Base-by-base conservation (phyloP, 2,888 invertebrate species). In the Xanthorhoe designata region DNA sequence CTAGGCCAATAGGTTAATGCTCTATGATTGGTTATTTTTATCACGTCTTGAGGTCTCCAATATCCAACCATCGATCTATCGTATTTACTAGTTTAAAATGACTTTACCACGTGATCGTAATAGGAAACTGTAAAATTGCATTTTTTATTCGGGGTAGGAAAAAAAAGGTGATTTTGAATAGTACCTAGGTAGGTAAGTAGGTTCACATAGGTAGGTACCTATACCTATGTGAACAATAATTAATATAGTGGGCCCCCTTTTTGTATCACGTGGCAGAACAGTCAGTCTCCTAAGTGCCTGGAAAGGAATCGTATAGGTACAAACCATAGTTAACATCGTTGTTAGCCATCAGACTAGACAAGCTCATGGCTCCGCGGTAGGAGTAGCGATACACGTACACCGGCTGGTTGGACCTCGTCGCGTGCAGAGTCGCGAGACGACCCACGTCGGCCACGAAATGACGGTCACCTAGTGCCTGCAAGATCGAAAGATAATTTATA, bases 351-450 rank as follows among this genome's bases (percentile, higher is more conserved):
- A 85, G n/a, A 58, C 94, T 89, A 1, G 95, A 94, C 13, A 95
- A 80, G 75, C 96, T 96, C 63, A 84, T 79, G n/a, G 86, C 84
- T 0, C 95, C 95, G 57, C 95, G 92, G 84, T 94, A 95, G 4
- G 94, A 86, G 80, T 95, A 97, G n/a, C 94, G 90, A 80, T 96
- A 96, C 66, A 95, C 90, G 86, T 95, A 96, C 2, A 95, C 94
- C 0, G 96, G 95, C 69, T 94, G 94, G 13, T 91, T 87, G 0
- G 94, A 94, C 49, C 87, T 88, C 15, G 86, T 78, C 0, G 95
- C 94, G 77, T 96, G 96, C 54, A 95, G 75, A 71, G 94, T 94
- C 0, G 95, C 94, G n/a, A 95, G 87, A 68, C 93, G 94, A 52
- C 95, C 95, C 0, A 95, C 94, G 42, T 95, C 95, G 1, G 86